phyloP scores from a whole-genome alignment of 2,113 vertebrate species.

The Amphiprion ocellaris region DNA sequence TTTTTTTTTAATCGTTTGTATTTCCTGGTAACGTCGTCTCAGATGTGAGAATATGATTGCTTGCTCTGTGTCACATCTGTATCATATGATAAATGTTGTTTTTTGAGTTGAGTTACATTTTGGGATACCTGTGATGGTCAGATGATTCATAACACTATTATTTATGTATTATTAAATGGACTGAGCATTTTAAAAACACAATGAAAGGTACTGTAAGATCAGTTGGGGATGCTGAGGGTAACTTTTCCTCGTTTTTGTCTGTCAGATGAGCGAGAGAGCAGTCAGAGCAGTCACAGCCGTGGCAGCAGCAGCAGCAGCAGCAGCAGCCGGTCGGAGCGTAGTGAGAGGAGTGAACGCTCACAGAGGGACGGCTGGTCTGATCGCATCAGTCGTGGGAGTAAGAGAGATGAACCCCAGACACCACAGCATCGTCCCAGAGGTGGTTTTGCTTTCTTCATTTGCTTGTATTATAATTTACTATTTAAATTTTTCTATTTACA shows the following conservation, averaged over 20 bases:
- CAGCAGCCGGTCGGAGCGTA: constrained; percentile 81
- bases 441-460: constrained; percentile 49
- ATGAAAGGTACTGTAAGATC: background rate
- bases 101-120: background rate
- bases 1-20: too few species aligned
- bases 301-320: constrained; percentile 72
- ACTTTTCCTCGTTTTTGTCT: constrained; percentile 20
- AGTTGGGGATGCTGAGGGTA: background rate
- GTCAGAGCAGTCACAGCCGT: constrained; percentile 82
- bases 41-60: background rate
- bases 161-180: background rate
- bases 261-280: constrained; percentile 89
- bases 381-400: constrained; percentile 85
- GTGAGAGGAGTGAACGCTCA: constrained; percentile 83
- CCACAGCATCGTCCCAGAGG: constrained; percentile 92
- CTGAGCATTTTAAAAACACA: background rate
- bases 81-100: background rate
- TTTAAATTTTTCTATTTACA: background rate
- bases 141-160: background rate
- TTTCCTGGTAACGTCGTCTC: background rate
- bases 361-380: constrained; percentile 88
- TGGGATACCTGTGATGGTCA: background rate
- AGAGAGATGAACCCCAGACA: constrained; percentile 89
- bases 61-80: background rate
- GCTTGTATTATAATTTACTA: background rate